Evolutionary conservation across 2,888 invertebrate genomes (phyloP), one percentile per base, ranked within the genome.

Genomic region (Gryllus longicercus): DNA sequence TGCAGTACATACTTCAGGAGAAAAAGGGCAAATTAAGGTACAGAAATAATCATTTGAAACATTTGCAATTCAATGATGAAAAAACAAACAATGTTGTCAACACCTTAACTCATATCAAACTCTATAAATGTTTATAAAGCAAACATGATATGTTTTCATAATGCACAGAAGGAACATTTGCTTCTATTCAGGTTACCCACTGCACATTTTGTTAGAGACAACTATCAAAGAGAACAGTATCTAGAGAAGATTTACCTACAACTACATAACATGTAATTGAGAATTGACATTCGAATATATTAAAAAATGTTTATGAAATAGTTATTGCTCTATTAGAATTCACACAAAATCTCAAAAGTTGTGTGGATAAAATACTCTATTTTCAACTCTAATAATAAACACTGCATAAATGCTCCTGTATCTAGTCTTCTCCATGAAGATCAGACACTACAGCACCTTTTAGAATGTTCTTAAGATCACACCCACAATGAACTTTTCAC

Each of bases 251-350:
- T 18, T 38, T 63, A 63, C n/a, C 63, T 63, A 63, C 63, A 63
- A 63, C 63, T 63, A 63, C 63, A 63, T 63, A 63, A 63, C 63
- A 63, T n/a, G 63, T 18, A 63, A 63, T 63, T 63, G 63, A 63
- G 63, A 63, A 63, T 63, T 63, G 63, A 63, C 63, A 18, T 63
- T 63, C 3, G 16, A 63, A 63, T 63, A 63, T 63, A n/a, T 63
- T 63, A 63, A 63, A 63, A 63, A 63, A 63, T 63, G 63, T n/a
- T 18, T 63, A 63, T 63, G 63, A 63, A 63, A 63, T 18, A 63
- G 63, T 63, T 63, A 63, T 63, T 63, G 63, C 63, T 63, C 63
- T 63, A 63, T 63, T 63, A 63, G 63, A 63, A 63, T n/a, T 63
- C 16, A 63, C 63, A 63, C 63, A 63, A 14, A 38, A 63, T 63